Evolutionary conservation across 2,113 vertebrate species (phyloP), one percentile per base, ranked within the genome.

Genomic region (Colistium nudipinnis): DNA sequence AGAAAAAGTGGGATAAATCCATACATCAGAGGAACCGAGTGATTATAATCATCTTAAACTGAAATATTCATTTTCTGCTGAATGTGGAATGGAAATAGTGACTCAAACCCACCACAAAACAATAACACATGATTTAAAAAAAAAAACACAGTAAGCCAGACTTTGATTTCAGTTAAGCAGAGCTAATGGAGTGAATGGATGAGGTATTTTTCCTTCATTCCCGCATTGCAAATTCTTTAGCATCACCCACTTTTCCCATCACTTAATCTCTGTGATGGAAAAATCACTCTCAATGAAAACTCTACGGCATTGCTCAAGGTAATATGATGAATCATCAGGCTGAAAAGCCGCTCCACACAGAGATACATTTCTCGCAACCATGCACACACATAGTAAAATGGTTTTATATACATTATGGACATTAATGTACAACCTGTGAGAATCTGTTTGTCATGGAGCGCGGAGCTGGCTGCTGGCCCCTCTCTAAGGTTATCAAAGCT

Each of bases 211-310:
- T 52, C 66, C 28, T 62, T 19, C 22, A 17, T 49, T 43, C 66
- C 49, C 62, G 54, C 47, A 16, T 4, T 31, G 4, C 33, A 59
- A 74, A 55, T 25, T 27, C 52, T 24, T 41, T 14, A 27, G 24
- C 38, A 11, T 49, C 28, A 17, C 20, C 47, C 44, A 51, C 35
- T 65, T 63, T 60, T 71, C 62, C 60, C 27, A 45, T 39, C 67
- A 48, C 68, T 71, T 60, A 69, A 73, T 70, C 55, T 70, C 59
- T 31, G 31, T 19, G 39, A 54, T 71, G 74, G 76, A 83, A 87
- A 74, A 84, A 75, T n/a, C 19, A 64, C 35, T 70, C 59, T 53
- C 48, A 63, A 69, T 64, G 33, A 80, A 67, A 70, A 44, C 52
- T 55, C 59, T 62, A 76, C 30, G 62, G 63, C 70, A 60, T 59